Percentiles rank a stretch among this genome's conserved stretches.
Evolutionary conservation across 2,797 vertebrate species (phyloP).

Genomic region (Scyliorhinus canicula): DNA sequence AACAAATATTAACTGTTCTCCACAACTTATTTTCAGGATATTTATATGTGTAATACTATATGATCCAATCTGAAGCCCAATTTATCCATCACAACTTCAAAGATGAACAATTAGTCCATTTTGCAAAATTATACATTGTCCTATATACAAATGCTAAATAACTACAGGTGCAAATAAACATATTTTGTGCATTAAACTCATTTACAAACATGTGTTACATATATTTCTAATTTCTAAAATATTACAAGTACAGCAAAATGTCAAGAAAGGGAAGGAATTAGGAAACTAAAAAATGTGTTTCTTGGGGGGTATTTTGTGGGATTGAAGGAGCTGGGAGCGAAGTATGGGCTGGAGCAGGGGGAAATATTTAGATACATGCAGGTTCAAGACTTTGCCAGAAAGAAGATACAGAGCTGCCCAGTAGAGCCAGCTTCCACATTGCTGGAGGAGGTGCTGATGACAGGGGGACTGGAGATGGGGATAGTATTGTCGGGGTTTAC

Average conservation of each 20-base stretch:
- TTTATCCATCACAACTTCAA: not conserved
- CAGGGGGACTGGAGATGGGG: too few species aligned
- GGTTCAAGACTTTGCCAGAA: too few species aligned
- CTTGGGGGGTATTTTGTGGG: too few species aligned
- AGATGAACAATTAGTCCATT: not conserved
- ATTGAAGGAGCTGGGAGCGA: too few species aligned
- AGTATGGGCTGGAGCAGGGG: too few species aligned
- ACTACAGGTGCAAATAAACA: not conserved
- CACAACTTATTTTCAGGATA: not conserved
- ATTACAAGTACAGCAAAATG: not conserved
- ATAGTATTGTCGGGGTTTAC: too few species aligned
- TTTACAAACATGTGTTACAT: not conserved
- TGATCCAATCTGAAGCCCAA: not conserved
- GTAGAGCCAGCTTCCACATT: too few species aligned
- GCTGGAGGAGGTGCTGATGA: too few species aligned
- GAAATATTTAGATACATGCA: too few species aligned
- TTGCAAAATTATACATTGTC: not conserved
- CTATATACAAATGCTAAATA: not conserved
- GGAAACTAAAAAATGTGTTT: too few species aligned
- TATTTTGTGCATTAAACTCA: not conserved
- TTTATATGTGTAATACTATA: not conserved
- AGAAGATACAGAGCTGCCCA: too few species aligned
- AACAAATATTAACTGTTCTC: not conserved
- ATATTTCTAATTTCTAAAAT: not conserved
- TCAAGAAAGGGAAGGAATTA: not conserved